Evolutionary conservation across 2,797 vertebrate genomes (phyloP), one percentile per base, ranked within the genome.

Genomic region (Danio aesculapii): DNA sequence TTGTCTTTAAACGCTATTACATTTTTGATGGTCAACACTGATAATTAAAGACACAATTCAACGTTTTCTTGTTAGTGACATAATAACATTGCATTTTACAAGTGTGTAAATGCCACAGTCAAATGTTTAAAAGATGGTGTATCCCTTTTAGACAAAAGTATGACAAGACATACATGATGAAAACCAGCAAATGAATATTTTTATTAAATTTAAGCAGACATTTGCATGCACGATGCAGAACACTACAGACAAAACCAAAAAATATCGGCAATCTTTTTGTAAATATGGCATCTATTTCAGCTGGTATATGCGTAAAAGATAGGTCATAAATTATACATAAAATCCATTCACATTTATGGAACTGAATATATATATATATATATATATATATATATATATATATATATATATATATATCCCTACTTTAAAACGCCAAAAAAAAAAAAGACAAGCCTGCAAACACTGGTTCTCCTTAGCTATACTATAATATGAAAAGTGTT

Each of bases 251-350:
- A 58, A 84, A 88, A 87, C 81, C 77, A 71, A 78, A 30, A 83
- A 84, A 83, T 64, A 84, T 58, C 63, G 46, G 68, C 82, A 71
- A 39, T 71, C 50, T 49, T 68, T 30, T 83, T 85, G 62, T 39
- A 68, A 69, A 61, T 52, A 90, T 91, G 89, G 86, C 91, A 81
- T 64, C 69, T 75, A 64, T 78, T 88, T 81, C 63, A 83, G 63
- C 47, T 84, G 69, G 55, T 41, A 66, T 61, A 12, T 70, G 55
- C 21, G 46, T 52, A 21, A 14, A 63, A 53, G 14, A 66, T 7
- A 53, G 2, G 19, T 59, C 19, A 39, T 6, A 46, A 70, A 61
- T 8, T 8, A 11, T 14, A 50, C 12, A 39, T 21, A 50, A 75
- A 64, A 77, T 10, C 41, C 41, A 44, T 71, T 79, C 68, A 73